Percentiles rank a stretch among this genome's conserved stretches.
phyloP scores from a whole-genome alignment of 2,113 vertebrate species.

The Platycercus adscitus region DNA sequence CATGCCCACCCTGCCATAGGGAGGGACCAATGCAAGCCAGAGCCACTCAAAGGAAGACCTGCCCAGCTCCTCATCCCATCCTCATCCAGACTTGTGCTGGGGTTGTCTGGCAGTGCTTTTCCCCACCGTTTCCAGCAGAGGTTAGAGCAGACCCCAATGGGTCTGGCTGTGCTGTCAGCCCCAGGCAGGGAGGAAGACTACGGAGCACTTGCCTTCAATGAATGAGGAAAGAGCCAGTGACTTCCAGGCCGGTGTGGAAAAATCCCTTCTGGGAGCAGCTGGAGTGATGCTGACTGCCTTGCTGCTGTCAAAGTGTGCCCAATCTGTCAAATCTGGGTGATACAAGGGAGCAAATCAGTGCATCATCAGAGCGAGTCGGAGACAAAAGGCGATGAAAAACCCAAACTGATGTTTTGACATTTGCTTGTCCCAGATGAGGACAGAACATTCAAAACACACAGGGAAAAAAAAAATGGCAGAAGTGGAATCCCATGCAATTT shows the following conservation, averaged over 20 bases:
- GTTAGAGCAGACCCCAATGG: background rate
- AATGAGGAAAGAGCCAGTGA: accelerated
- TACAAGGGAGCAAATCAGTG: background rate
- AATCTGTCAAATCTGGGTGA: background rate
- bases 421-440: background rate
- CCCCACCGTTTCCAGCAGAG: background rate
- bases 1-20: background rate
- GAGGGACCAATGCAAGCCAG: background rate
- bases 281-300: accelerated
- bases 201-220: background rate
- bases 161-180: background rate
- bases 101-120: accelerated
- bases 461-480: background rate
- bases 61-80: background rate
- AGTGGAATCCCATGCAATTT: background rate
- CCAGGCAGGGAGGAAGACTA: background rate
- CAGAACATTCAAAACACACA: background rate
- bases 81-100: background rate
- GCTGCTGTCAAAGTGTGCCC: background rate
- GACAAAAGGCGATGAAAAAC: background rate
- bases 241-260: background rate
- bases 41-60: accelerated
- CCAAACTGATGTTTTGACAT: background rate
- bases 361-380: accelerated
- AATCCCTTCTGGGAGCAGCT: accelerated